Percentiles rank a stretch among this genome's conserved stretches.
Evolutionary conservation across 1,140 invertebrate genomes (phyloP).

Genomic region (Drosophila kikkawai): DNA sequence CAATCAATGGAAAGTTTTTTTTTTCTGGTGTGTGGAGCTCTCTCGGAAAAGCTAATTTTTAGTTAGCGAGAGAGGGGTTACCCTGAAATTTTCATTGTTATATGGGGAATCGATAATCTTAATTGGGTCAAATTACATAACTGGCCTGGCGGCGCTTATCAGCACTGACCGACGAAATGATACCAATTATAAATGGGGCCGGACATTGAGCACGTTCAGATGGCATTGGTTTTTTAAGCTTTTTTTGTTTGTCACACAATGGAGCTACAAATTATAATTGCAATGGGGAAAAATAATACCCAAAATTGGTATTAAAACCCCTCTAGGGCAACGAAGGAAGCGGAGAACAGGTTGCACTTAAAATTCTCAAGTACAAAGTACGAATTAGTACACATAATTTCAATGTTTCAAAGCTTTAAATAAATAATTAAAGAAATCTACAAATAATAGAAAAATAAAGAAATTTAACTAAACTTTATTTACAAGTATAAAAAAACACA

Average conservation of each 20-base stretch:
- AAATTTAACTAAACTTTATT: neutral
- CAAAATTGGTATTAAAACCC: neutral
- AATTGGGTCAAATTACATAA: constrained; percentile 70
- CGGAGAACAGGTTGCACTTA: neutral
- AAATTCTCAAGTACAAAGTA: neutral
- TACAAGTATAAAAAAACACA: neutral
- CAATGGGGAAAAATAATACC: neutral
- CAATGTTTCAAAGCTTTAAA: neutral
- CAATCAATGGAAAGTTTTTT: constrained; percentile 70
- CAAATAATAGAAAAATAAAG: neutral
- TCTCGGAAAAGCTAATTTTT: constrained; percentile 9
- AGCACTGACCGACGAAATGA: constrained; percentile 31
- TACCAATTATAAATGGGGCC: constrained; percentile 27
- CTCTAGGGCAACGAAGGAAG: neutral
- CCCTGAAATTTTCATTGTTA: constrained; percentile 28
- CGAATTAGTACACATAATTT: neutral
- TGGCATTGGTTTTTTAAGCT: neutral
- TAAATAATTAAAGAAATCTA: neutral
- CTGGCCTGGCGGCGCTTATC: constrained; percentile 48
- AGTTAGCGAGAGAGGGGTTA: constrained; percentile 4
- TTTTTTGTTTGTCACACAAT: neutral
- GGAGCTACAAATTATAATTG: constrained; percentile 2
- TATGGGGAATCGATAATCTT: constrained; percentile 56
- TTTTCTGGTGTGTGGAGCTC: constrained; percentile 1
- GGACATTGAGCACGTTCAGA: constrained; percentile 24